These are phyloP conservation scores for Ashinkailepas kermadecensis DNA, from an alignment of 2,888 invertebrate species.

Conservation along the genomic window DNA sequence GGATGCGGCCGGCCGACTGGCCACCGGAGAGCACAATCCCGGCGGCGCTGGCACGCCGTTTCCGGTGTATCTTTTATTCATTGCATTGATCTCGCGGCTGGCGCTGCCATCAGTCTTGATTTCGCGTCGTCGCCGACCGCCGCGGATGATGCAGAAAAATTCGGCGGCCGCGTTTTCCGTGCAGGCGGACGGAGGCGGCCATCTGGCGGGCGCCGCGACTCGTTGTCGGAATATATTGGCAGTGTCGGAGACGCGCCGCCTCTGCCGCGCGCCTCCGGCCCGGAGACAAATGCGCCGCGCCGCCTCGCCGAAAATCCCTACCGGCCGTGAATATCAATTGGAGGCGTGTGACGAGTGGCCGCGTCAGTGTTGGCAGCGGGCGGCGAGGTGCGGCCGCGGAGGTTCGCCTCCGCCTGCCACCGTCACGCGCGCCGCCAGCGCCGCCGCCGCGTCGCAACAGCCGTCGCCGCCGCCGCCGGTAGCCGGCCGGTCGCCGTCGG, in stretches of 20 bases:
- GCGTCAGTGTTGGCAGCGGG: not conserved
- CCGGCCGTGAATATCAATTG: constrained; percentile 2
- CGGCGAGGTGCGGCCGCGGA: not conserved
- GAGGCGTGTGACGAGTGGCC: not conserved
- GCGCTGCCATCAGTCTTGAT: not conserved
- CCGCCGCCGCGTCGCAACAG: not conserved
- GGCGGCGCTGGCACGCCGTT: too few relatives aligned
- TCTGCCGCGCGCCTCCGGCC: not conserved
- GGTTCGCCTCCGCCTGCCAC: too few relatives aligned
- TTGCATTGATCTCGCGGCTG: not conserved
- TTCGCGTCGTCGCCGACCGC: not conserved
- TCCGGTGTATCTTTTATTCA: constrained; percentile 9
- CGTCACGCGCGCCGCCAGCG: not conserved
- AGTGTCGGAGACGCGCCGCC: not conserved
- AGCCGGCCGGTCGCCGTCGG: not conserved
- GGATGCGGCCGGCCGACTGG: too few relatives aligned
- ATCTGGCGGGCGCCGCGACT: not conserved
- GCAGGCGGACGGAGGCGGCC: not conserved
- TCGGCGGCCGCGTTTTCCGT: not conserved
- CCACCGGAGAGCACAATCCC: too few relatives aligned
- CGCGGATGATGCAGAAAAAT: constrained; percentile 1
- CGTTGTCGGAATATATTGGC: not conserved
- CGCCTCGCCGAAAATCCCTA: not conserved
- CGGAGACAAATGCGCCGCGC: not conserved
- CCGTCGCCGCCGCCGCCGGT: not conserved